Conservation (phyloP, 2,888 invertebrate genomes). For the Orchesella flavescens region DNA sequence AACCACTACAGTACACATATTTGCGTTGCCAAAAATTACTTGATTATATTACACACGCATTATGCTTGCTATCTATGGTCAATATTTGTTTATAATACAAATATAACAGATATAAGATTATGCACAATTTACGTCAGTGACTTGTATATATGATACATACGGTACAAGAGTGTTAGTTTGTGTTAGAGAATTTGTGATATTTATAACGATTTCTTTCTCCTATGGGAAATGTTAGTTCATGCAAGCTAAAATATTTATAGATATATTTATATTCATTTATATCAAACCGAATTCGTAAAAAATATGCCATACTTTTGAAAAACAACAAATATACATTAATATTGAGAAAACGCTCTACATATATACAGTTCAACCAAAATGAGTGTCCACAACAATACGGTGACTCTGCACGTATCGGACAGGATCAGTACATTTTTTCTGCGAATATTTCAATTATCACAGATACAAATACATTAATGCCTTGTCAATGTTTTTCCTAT, state of each 20-base stretch:
- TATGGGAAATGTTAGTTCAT: slow-evolving; percentile 48
- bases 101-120: background rate
- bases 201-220: background rate
- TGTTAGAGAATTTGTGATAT: slow-evolving; percentile 51
- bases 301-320: background rate
- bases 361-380: slow-evolving; percentile 14
- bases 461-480: background rate
- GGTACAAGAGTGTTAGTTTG: slow-evolving; percentile 54
- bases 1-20: background rate
- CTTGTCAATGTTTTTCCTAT: background rate
- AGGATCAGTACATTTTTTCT: slow-evolving; percentile 1
- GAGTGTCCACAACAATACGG: background rate
- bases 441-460: background rate
- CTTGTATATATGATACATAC: too few relatives aligned
- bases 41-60: too few relatives aligned
- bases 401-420: background rate
- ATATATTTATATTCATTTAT: background rate
- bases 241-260: slow-evolving; percentile 34
- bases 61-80: too few relatives aligned
- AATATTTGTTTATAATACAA: too few relatives aligned
- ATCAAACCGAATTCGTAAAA: too few relatives aligned
- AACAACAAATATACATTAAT: background rate
- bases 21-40: slow-evolving; percentile 7
- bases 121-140: background rate
- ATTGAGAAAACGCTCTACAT: background rate